A percentile compares a stretch with the other conserved stretches of the same genome.
These are phyloP conservation scores for Amphilophus citrinellus DNA, from an alignment of 2,113 vertebrate genomes.

Conservation along the genomic window DNA sequence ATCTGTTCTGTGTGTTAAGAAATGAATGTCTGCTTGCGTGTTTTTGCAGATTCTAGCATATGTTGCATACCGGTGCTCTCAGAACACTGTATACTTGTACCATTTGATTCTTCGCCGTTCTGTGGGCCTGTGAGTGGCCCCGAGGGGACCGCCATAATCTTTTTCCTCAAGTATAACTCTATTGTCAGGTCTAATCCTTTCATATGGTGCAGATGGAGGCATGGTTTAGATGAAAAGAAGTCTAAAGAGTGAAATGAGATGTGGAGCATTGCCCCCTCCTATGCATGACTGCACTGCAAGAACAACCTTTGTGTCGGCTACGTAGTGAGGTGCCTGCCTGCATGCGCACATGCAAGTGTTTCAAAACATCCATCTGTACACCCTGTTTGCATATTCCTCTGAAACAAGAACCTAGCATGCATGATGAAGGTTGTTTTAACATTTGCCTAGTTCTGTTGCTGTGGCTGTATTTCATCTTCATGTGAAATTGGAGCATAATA, in stretches of 20 bases:
- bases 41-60: slow-evolving; percentile 12
- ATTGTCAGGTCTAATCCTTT: slow-evolving; percentile 45
- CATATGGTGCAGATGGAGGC: slow-evolving; percentile 39
- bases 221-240: slow-evolving; percentile 43
- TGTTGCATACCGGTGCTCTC: neutral
- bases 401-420: neutral
- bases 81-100: neutral
- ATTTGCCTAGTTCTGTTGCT: neutral
- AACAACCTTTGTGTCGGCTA: slow-evolving; percentile 17
- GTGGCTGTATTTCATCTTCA: neutral
- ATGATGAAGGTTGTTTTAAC: neutral
- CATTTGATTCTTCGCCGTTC: slow-evolving; percentile 1
- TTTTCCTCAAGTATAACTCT: slow-evolving; percentile 36
- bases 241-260: slow-evolving; percentile 44
- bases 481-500: neutral
- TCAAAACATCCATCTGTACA: neutral
- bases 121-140: slow-evolving; percentile 39
- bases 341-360: neutral
- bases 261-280: slow-evolving; percentile 25
- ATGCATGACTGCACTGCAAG: slow-evolving; percentile 44
- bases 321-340: neutral
- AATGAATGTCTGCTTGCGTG: neutral
- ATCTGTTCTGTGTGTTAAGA: neutral
- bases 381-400: neutral
- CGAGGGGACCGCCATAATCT: slow-evolving; percentile 28